Conservation (phyloP, 1,140 invertebrate species). For the Teleogryllus occipitalis region DNA sequence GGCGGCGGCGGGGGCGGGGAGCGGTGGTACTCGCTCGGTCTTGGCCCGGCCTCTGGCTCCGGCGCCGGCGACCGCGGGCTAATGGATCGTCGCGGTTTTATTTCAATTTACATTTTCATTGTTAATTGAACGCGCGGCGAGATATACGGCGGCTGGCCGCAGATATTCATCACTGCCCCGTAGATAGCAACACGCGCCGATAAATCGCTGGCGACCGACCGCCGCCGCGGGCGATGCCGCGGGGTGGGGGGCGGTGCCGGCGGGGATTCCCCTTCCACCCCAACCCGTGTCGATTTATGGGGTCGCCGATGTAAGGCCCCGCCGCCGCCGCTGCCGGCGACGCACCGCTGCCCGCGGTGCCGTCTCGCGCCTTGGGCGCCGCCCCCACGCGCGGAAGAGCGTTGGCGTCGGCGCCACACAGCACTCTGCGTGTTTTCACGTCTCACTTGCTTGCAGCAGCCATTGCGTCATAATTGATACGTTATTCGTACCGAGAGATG, state of each 20-base stretch:
- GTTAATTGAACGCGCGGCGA: background rate
- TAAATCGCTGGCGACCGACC: background rate
- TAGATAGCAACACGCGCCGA: background rate
- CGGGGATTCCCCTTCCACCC: too few relatives aligned
- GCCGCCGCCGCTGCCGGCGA: background rate
- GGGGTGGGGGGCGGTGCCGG: too few relatives aligned
- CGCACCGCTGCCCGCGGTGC: background rate
- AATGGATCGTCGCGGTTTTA: constrained; percentile 3
- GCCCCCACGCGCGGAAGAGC: too few relatives aligned
- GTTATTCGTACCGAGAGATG: too few relatives aligned
- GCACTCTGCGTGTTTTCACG: too few relatives aligned
- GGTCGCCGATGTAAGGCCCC: background rate
- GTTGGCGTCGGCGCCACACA: too few relatives aligned
- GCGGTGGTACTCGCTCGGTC: background rate
- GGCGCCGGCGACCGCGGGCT: background rate
- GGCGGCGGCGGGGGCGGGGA: too few relatives aligned
- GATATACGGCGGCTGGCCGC: background rate
- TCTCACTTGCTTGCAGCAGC: too few relatives aligned
- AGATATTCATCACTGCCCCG: background rate
- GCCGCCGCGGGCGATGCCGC: background rate
- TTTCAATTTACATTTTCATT: constrained; percentile 6
- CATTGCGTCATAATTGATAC: too few relatives aligned
- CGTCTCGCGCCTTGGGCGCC: too few relatives aligned
- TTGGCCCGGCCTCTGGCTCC: too few relatives aligned
- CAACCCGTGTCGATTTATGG: background rate